Evolutionary conservation across 2,113 vertebrate genomes (phyloP).

Genomic region (Bolborhynchus lineola): DNA sequence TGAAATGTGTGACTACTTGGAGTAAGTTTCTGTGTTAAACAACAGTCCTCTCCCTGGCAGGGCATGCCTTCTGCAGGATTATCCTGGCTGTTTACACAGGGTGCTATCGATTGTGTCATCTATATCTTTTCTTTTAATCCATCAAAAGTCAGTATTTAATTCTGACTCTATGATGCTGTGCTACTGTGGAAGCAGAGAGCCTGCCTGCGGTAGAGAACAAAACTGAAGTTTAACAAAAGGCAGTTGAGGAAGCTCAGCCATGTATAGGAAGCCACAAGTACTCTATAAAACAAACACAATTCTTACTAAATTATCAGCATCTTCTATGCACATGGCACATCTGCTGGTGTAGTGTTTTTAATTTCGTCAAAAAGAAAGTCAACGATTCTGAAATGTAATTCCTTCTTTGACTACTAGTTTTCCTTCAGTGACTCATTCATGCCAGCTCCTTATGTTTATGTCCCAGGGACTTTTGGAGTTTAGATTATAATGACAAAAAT

Average conservation of each 20-base stretch:
- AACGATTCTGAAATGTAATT: neutral
- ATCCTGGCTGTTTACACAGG: neutral
- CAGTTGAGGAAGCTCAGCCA: neutral
- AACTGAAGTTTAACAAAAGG: neutral
- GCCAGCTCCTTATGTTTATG: neutral
- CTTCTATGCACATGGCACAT: neutral
- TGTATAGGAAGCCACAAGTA: neutral
- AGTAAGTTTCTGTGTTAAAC: neutral
- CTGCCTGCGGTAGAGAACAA: neutral
- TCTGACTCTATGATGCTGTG: neutral
- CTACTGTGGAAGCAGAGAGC: neutral
- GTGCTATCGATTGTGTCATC: neutral
- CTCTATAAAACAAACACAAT: neutral
- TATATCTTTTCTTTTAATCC: conserved; percentile 46
- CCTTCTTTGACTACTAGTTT: neutral
- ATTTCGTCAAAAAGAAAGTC: neutral
- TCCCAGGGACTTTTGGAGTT: neutral
- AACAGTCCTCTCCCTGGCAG: neutral
- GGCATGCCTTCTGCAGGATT: neutral
- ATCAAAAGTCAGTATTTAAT: conserved; percentile 40
- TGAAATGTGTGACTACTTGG: neutral
- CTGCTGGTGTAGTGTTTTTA: neutral
- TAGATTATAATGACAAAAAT: neutral
- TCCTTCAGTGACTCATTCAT: neutral
- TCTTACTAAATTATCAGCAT: neutral